Percentiles rank a stretch among this genome's conserved stretches.
phyloP scores from a whole-genome alignment of 2,113 vertebrate genomes.

The Pelecanus crispus region DNA sequence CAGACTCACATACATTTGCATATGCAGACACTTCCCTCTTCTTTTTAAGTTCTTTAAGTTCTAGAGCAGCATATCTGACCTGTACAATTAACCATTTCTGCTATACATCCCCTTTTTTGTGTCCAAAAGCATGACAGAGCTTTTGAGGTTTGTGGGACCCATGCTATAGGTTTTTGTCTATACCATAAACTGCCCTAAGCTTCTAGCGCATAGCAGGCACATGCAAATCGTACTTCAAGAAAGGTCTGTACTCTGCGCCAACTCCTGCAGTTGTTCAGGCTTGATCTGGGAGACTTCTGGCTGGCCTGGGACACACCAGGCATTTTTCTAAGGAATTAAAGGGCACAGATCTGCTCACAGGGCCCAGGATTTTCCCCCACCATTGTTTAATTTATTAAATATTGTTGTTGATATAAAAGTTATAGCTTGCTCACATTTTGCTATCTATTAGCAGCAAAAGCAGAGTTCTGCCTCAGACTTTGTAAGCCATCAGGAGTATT shows the following conservation, averaged over 20 bases:
- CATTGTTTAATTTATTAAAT: neutral
- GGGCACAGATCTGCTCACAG: neutral
- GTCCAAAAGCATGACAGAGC: neutral
- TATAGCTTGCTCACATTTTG: neutral
- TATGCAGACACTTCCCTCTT: constrained; percentile 9
- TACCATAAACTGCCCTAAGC: neutral
- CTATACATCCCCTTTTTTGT: neutral
- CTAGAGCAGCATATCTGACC: neutral
- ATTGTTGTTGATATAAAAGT: neutral
- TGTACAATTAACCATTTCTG: neutral
- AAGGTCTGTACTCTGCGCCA: neutral
- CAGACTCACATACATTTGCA: constrained; percentile 34
- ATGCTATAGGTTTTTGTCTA: neutral
- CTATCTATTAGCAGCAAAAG: neutral
- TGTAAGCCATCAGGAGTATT: neutral
- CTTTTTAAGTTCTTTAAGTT: constrained; percentile 1
- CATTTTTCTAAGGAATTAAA: neutral
- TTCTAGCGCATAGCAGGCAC: neutral
- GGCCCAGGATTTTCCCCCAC: neutral
- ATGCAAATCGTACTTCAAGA: accelerated
- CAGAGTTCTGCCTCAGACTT: neutral
- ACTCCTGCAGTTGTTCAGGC: neutral
- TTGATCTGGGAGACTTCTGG: neutral
- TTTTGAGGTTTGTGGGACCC: neutral
- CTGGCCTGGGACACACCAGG: neutral